These are phyloP conservation scores for Melanotaenia pygmaea DNA, from an alignment of 2,797 vertebrate genomes.

Conservation along the genomic window DNA sequence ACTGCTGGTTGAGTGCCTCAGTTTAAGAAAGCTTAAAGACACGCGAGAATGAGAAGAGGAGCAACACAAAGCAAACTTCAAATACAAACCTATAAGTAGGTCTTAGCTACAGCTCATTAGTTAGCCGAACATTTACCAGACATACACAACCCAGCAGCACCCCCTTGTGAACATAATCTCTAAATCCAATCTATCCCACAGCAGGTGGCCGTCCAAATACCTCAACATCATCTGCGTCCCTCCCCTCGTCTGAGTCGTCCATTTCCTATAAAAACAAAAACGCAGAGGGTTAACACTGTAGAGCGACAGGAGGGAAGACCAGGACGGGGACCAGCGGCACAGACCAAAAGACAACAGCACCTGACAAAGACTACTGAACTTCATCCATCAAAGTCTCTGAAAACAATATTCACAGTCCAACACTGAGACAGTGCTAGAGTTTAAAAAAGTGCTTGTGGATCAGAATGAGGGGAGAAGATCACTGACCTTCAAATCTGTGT, in stretches of 20 bases:
- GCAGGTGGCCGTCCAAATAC: slow-evolving; percentile 85
- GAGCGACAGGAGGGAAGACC: slow-evolving; percentile 2
- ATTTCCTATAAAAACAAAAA: slow-evolving; percentile 97
- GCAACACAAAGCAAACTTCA: background rate
- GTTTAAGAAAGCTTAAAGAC: background rate
- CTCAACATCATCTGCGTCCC: slow-evolving; percentile 93
- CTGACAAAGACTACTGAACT: background rate
- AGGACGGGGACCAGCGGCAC: slow-evolving; percentile 6
- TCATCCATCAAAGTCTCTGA: background rate
- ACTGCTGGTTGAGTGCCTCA: slow-evolving; percentile 3
- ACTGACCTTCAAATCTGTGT: background rate
- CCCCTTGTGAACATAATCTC: slow-evolving; percentile 65
- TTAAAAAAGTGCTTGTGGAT: background rate
- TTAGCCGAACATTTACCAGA: background rate
- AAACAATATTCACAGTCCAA: background rate
- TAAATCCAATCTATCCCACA: slow-evolving; percentile 36
- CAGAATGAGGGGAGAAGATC: background rate
- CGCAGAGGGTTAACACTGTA: slow-evolving; percentile 83
- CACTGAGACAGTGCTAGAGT: background rate
- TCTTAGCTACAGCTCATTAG: background rate
- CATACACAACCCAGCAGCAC: slow-evolving; percentile 52
- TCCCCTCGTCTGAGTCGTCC: slow-evolving; percentile 96
- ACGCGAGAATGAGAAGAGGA: background rate
- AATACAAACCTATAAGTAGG: background rate
- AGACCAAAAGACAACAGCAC: background rate